A percentile compares a stretch with the other conserved stretches of the same genome.
Conservation (phyloP, 2,797 vertebrate species). For the Morelia viridis region DNA sequence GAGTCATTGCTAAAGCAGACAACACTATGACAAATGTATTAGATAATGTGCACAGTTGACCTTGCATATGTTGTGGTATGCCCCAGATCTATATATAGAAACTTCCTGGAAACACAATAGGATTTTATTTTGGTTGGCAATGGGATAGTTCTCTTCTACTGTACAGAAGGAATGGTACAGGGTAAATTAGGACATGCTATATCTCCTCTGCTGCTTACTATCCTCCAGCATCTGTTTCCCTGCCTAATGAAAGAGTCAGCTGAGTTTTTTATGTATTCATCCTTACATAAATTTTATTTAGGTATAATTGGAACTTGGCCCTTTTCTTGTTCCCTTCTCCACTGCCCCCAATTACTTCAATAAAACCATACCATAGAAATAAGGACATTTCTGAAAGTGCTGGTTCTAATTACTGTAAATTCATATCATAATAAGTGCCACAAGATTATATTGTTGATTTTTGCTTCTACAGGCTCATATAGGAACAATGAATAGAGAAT, state of each 20-base stretch:
- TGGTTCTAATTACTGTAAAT: not conserved
- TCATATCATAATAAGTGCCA: not conserved
- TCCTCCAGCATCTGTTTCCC: not conserved
- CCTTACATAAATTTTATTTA: not conserved
- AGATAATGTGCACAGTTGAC: not conserved
- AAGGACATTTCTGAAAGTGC: not conserved
- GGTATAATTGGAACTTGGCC: not conserved
- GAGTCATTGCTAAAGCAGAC: not conserved
- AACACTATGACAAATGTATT: not conserved
- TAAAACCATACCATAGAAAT: not conserved
- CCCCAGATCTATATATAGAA: not conserved
- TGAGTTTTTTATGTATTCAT: not conserved
- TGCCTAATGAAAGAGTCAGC: not conserved
- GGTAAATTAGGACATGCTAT: not conserved
- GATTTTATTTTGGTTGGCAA: not conserved
- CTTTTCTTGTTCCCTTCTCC: not conserved
- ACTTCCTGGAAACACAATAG: not conserved
- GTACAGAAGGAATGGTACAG: not conserved
- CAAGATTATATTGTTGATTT: not conserved
- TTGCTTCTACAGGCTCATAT: not conserved
- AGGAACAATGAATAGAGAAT: not conserved
- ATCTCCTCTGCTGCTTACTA: not conserved
- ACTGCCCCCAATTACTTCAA: not conserved
- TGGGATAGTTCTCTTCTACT: not conserved
- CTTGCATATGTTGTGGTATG: not conserved